A percentile compares a stretch with the other conserved stretches of the same genome.
Conservation (phyloP, 2,113 vertebrate species). For the Rhodinocichla rosea region DNA sequence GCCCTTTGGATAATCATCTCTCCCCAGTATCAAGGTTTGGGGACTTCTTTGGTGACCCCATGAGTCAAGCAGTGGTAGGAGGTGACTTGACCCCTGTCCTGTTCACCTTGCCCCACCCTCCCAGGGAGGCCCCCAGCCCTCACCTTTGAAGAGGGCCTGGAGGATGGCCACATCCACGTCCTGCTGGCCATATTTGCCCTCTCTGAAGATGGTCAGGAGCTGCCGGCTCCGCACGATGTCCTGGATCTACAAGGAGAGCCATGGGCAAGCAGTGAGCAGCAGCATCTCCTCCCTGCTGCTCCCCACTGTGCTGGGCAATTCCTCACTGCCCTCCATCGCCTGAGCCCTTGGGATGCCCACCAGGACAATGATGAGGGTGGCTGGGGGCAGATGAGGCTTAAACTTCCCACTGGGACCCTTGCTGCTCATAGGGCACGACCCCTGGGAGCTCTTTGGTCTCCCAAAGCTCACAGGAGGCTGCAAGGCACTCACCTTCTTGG, state of each 20-base stretch:
- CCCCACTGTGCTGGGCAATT: not conserved
- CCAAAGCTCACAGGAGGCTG: not conserved
- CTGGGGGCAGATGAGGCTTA: not conserved
- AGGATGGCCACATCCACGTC: constrained; percentile 94
- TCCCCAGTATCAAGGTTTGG: not conserved
- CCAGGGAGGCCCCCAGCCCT: not conserved
- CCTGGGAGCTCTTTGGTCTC: not conserved
- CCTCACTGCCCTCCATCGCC: not conserved
- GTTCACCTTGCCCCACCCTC: not conserved
- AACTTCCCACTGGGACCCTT: accelerated
- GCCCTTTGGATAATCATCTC: not conserved
- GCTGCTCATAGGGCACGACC: not conserved
- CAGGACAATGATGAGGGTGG: not conserved
- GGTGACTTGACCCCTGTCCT: not conserved
- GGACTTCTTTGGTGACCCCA: not conserved
- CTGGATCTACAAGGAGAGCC: constrained; percentile 81
- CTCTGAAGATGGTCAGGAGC: constrained; percentile 87
- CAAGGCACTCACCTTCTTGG: constrained; percentile 83
- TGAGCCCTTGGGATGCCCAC: not conserved
- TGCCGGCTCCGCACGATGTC: constrained; percentile 86
- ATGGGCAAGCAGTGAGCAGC: not conserved
- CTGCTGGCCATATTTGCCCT: constrained; percentile 80
- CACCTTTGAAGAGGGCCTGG: constrained; percentile 93
- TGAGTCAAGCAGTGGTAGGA: not conserved
- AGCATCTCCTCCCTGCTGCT: not conserved